Evolutionary conservation across 2,797 vertebrate genomes (phyloP).

Genomic region (Poecilia wingei): DNA sequence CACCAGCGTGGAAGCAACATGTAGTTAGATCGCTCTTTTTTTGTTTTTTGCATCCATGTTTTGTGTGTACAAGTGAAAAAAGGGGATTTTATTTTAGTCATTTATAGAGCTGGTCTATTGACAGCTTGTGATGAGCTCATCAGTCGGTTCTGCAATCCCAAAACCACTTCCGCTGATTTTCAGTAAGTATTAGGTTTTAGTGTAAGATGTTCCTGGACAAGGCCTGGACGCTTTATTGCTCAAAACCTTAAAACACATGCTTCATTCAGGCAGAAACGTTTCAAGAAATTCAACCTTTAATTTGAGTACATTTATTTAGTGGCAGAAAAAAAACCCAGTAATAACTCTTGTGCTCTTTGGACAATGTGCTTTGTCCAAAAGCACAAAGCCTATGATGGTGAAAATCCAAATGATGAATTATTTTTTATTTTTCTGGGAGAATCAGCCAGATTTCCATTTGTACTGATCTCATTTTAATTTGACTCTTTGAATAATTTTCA

Average conservation of each 20-base stretch:
- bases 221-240: neutral
- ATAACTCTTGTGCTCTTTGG: neutral
- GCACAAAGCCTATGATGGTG: no score
- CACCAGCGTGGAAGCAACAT: conserved; percentile 5
- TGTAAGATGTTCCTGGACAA: neutral
- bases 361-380: neutral
- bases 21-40: neutral
- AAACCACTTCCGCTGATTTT: conserved; percentile 6
- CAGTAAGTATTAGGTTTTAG: neutral
- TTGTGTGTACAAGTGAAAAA: neutral
- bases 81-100: neutral
- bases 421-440: neutral
- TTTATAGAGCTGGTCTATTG: neutral
- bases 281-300: neutral
- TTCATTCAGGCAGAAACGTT: neutral
- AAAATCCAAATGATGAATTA: neutral
- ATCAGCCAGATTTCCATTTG: neutral
- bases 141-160: conserved; percentile 2
- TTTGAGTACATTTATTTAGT: neutral
- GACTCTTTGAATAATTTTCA: neutral
- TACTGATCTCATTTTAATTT: neutral
- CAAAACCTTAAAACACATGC: neutral
- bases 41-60: conserved; percentile 7
- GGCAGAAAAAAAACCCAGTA: neutral
- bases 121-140: conserved; percentile 11